Base-by-base conservation (phyloP, 2,797 vertebrate species). In the Okamejei kenojei region DNA sequence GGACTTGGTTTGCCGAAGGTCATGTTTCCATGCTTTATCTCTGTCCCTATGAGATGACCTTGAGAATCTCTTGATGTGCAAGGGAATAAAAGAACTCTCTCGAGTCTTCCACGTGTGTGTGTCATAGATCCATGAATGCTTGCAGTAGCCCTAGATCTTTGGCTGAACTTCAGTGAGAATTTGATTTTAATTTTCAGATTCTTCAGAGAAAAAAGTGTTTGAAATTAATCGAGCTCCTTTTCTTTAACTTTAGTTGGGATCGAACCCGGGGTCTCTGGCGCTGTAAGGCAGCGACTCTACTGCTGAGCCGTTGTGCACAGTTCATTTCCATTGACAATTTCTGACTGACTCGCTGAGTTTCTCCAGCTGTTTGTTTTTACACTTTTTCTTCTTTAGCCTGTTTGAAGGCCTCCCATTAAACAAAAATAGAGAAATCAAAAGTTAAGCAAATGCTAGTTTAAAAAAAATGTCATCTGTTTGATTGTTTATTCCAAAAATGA, bases 401-500 rank as follows among this genome's bases (percentile, higher is more conserved):
- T 45, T 45, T 45, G 38, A 45, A 1, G 38, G 38, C 38, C 38
- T 2, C 38, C 38, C 2, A 45, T 45, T 45, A 45, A 45, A 45
- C 38, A 45, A 45, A 45, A 45, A 45, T 45, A 45, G 38, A 1
- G 38, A 45, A 45, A 45, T 45, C 38, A 45, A 45, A 45, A 45
- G n/a, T 88, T 35, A 35, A n/a, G 26, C n/a, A 58, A 86, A 86
- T n/a, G 58, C 58, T n/a, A 84, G 15, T n/a, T 63, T 65, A 23
- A 0, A 17, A 80, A 35, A 17, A 17, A 15, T 45, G 58, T 29
- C 45, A 54, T 58, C 4, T 21, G 26, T 17, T 91, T 58, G 17
- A 38, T 23, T 71, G 5, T 92, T 92, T 68, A 74, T 74, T 92
- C 90, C 13, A 54, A 92, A 90, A 92, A 54, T 92, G 68, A 92